Percentiles rank a stretch among this genome's conserved stretches.
Evolutionary conservation across 2,888 invertebrate genomes (phyloP).

Genomic region (Eurois occulta): DNA sequence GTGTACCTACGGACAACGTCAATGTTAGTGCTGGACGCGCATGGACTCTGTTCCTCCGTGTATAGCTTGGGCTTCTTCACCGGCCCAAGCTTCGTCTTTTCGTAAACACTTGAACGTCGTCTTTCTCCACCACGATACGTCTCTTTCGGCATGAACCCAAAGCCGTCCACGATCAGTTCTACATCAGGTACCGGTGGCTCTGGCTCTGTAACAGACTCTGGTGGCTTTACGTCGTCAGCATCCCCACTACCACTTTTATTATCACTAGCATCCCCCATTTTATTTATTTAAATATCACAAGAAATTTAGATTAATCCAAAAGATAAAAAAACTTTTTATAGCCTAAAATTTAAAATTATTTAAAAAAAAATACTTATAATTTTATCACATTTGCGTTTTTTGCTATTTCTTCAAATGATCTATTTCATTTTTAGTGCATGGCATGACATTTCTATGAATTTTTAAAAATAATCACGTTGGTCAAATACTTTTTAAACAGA

Average conservation of each 20-base stretch:
- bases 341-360: conserved; percentile 32
- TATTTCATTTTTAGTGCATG: background rate
- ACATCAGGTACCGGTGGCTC: conserved; percentile 78
- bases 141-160: conserved; percentile 85
- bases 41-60: conserved; percentile 74
- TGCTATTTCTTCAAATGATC: conserved; percentile 37
- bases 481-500: conserved; percentile 4
- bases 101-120: conserved; percentile 24
- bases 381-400: conserved; percentile 35
- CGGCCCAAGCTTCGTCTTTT: conserved; percentile 32
- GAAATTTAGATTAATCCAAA: conserved; percentile 68
- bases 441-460: conserved; percentile 16
- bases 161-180: conserved; percentile 86
- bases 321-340: conserved; percentile 29
- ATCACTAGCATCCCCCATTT: conserved; percentile 75
- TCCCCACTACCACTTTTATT: conserved; percentile 69
- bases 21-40: conserved; percentile 84
- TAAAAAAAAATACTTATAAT: conserved; percentile 20
- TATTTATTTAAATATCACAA: conserved; percentile 61
- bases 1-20: conserved; percentile 91
- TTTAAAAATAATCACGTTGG: conserved; percentile 13
- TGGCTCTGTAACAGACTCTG: background rate
- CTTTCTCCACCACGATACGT: conserved; percentile 14
- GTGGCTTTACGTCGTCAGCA: background rate
- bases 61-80: conserved; percentile 60